Percentiles rank a stretch among this genome's conserved stretches.
These are phyloP conservation scores for Dastarcus helophoroides DNA, from an alignment of 2,888 invertebrate genomes.

Conservation along the genomic window DNA sequence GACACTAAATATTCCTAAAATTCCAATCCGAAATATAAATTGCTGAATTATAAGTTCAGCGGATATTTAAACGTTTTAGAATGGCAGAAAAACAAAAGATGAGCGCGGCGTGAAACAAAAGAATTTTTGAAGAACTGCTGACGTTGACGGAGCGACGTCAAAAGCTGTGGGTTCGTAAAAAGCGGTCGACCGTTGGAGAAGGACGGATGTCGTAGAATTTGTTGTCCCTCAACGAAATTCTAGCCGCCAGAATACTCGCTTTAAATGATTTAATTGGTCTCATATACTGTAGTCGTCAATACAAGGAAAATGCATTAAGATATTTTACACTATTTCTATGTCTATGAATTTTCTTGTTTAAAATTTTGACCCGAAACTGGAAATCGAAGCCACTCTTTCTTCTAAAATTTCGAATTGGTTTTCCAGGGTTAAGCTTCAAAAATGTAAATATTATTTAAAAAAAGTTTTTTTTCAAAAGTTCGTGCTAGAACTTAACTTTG, in stretches of 20 bases:
- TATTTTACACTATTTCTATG: too few relatives aligned
- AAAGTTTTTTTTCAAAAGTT: constrained; percentile 1
- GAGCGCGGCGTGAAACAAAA: constrained; percentile 22
- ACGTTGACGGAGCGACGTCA: constrained; percentile 27
- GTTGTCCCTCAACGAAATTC: too few relatives aligned
- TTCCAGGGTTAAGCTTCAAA: too few relatives aligned
- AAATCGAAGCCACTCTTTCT: too few relatives aligned
- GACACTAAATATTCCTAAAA: constrained; percentile 28
- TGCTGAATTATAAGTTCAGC: constrained; percentile 27
- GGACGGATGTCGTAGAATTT: too few relatives aligned
- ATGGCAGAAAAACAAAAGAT: constrained; percentile 14
- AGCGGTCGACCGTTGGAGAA: constrained; percentile 11
- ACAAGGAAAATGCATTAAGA: too few relatives aligned
- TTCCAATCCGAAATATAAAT: constrained; percentile 29
- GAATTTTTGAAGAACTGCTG: constrained; percentile 31
- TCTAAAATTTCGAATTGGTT: too few relatives aligned
- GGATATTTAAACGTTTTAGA: constrained; percentile 21
- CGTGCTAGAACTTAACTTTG: too few relatives aligned
- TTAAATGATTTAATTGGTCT: not conserved
- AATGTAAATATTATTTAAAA: constrained; percentile 1
- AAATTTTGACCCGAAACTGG: too few relatives aligned
- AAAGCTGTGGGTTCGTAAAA: constrained; percentile 11
- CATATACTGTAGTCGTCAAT: too few relatives aligned
- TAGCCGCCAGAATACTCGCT: not conserved
- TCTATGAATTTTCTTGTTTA: too few relatives aligned